Percentiles rank a stretch among this genome's conserved stretches.
These are phyloP conservation scores for Camelus dromedarius DNA, from an alignment of 2,113 vertebrate genomes.

Conservation along the genomic window DNA sequence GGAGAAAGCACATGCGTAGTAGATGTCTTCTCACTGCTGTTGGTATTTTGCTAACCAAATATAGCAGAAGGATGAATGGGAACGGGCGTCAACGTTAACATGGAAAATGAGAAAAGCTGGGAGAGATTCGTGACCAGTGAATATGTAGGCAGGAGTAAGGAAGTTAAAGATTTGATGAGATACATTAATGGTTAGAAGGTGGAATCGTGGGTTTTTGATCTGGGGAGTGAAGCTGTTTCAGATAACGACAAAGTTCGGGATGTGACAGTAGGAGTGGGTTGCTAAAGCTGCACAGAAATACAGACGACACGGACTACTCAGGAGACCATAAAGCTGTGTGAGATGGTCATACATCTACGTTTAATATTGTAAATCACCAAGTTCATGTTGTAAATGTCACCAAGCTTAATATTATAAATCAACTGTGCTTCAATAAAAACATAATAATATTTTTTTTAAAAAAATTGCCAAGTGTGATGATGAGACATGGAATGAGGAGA, in stretches of 20 bases:
- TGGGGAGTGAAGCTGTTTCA: background rate
- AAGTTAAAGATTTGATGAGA: background rate
- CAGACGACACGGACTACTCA: background rate
- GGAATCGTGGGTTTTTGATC: background rate
- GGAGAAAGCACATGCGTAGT: background rate
- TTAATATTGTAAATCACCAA: background rate
- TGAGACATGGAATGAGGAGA: background rate
- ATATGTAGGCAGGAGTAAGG: background rate
- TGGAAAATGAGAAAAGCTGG: background rate
- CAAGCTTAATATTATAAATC: background rate
- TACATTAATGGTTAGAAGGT: background rate
- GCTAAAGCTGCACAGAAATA: background rate
- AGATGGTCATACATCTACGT: background rate
- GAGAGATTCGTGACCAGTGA: background rate
- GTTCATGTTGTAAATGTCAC: too few relatives aligned
- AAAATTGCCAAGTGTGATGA: background rate
- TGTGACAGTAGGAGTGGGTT: background rate
- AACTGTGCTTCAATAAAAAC: background rate
- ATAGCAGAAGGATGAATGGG: background rate
- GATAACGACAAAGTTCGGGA: background rate
- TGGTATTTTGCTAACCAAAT: background rate
- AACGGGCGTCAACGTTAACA: background rate
- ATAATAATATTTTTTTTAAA: background rate
- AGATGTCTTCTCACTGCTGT: background rate
- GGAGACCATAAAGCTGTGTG: background rate